Evolutionary conservation across 1,140 invertebrate genomes (phyloP).

Genomic region (Ptiloglossa arizonensis): DNA sequence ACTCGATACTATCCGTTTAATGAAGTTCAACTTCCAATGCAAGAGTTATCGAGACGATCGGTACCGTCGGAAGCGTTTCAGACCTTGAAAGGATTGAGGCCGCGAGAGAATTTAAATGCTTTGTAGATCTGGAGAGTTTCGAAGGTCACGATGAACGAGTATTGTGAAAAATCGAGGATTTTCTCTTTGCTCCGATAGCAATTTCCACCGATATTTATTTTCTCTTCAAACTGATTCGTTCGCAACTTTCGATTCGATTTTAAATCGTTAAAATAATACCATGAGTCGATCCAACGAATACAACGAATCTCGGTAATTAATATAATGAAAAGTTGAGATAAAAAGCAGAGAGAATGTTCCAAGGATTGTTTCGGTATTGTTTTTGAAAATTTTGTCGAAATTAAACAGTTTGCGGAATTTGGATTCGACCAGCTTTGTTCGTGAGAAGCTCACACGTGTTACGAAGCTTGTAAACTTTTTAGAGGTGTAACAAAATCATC

Average conservation of each 20-base stretch:
- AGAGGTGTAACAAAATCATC: background rate
- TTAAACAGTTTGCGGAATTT: too few relatives aligned
- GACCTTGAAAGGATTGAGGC: slow-evolving; percentile 4
- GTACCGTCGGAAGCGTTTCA: slow-evolving; percentile 4
- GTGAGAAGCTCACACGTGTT: too few relatives aligned
- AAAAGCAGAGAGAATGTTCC: too few relatives aligned
- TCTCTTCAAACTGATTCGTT: background rate
- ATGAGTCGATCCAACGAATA: too few relatives aligned
- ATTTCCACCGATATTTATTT: background rate
- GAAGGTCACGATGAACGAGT: background rate
- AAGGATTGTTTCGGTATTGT: too few relatives aligned
- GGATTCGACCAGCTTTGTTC: too few relatives aligned
- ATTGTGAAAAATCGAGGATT: background rate
- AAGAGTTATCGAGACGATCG: background rate
- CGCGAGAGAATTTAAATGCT: slow-evolving; percentile 12
- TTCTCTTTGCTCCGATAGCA: background rate
- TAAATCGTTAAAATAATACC: too few relatives aligned
- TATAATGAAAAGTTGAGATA: too few relatives aligned
- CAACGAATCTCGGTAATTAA: too few relatives aligned
- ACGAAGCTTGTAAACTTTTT: too few relatives aligned
- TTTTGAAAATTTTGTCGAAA: too few relatives aligned
- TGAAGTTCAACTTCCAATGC: background rate
- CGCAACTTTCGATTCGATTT: background rate
- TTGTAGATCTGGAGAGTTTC: too few relatives aligned
- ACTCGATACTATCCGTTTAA: background rate